Base-by-base conservation (phyloP, 2,888 invertebrate genomes). In the Seira sanloemensis region DNA sequence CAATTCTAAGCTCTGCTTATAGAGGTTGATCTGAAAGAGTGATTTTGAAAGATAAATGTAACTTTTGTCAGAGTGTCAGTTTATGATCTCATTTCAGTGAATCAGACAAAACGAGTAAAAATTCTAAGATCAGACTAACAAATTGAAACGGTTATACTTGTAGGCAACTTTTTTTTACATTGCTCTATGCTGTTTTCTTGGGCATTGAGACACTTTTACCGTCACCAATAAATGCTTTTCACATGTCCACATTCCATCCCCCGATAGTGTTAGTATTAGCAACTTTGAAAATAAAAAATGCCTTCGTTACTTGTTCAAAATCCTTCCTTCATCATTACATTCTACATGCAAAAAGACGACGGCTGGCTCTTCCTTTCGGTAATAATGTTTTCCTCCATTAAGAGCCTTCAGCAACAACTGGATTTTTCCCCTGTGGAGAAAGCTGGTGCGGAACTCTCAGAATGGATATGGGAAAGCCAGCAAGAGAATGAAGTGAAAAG, bases 401-500 rank as follows among this genome's bases (percentile, higher is more conserved):
- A 37, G 37, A 37, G 37, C 37, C 37, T 37, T 37, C 37, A 37
- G 37, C 37, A 37, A 37, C 37, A 37, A 37, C 37, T 37, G 37
- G 37, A 37, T 37, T 37, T n/a, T 37, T 37, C 37, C 37, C 37
- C 37, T 4, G 12, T 37, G 37, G 37, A 37, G 5, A 7, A 37
- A 37, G 37, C 37, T 12, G 37, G 5, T 37, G n/a, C n/a, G n/a
- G n/a, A n/a, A n/a, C n/a, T n/a, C n/a, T n/a, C n/a, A n/a, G n/a
- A n/a, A 21, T 71, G 24, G 16, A 71, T 9, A 27, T 25, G 74
- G 1, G 62, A 65, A 74, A 65, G 16, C 24, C 21, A 50, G 7
- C 7, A 19, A 71, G 50, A 21, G 24, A 58, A 54, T 25, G 50
- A 58, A 21, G 25, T 37, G 37, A 62, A 72, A 72, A 72, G 73